These are phyloP conservation scores for Brachynemurus nebulosus DNA, from an alignment of 2,888 invertebrate species.

Conservation along the genomic window DNA sequence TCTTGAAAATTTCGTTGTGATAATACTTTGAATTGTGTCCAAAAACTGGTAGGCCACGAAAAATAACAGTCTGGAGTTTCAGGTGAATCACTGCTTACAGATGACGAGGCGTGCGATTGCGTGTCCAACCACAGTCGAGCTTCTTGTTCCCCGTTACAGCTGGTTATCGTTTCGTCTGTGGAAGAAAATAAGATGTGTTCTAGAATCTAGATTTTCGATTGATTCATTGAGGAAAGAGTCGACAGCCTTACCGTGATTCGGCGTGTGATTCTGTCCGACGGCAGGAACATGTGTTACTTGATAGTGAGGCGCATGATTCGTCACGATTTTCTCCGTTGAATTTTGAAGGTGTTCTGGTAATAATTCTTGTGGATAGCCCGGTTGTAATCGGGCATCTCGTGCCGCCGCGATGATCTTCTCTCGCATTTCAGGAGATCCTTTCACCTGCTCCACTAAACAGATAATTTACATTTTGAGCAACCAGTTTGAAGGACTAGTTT, in stretches of 20 bases:
- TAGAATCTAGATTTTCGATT: too few species aligned
- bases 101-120: slow-evolving; percentile 51
- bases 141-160: slow-evolving; percentile 37
- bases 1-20: slow-evolving; percentile 63
- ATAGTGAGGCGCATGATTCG: not conserved
- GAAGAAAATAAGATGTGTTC: too few species aligned
- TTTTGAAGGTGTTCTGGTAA: slow-evolving; percentile 20
- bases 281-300: slow-evolving; percentile 6
- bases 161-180: slow-evolving; percentile 32
- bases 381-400: slow-evolving; percentile 41
- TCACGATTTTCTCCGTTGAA: not conserved
- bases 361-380: slow-evolving; percentile 42
- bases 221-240: not conserved
- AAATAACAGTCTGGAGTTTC: slow-evolving; percentile 45
- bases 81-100: slow-evolving; percentile 43
- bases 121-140: slow-evolving; percentile 55
- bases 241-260: slow-evolving; percentile 2
- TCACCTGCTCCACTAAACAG: slow-evolving; percentile 58
- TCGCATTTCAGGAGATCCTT: slow-evolving; percentile 49
- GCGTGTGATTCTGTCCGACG: slow-evolving; percentile 7
- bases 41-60: slow-evolving; percentile 60
- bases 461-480: slow-evolving; percentile 7
- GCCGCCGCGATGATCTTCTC: slow-evolving; percentile 54
- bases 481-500: not conserved
- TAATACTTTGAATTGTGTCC: slow-evolving; percentile 63